Evolutionary conservation across 2,888 invertebrate species (phyloP).

Genomic region (Sympetrum striolatum): DNA sequence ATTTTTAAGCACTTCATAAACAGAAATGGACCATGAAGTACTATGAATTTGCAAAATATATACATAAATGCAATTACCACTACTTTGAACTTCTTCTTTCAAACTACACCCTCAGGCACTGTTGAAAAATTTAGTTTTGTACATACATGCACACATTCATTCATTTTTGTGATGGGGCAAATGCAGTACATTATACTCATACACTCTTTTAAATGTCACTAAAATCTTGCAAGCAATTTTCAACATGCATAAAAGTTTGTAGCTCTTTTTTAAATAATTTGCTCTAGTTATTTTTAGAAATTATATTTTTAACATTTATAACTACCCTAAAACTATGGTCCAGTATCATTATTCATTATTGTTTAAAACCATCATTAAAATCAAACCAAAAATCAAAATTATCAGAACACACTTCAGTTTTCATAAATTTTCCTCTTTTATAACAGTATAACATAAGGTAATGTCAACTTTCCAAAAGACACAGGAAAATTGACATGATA

Average conservation of each 20-base stretch:
- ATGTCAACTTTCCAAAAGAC: not conserved
- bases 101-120: conserved; percentile 44
- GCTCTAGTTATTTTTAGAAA: not conserved
- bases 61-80: conserved; percentile 29
- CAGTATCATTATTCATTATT: not conserved
- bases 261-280: not conserved
- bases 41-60: conserved; percentile 31
- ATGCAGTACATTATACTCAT: not conserved
- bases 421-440: not conserved
- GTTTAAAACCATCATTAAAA: not conserved
- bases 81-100: conserved; percentile 40
- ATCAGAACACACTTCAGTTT: not conserved
- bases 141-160: conserved; percentile 24
- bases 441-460: not conserved
- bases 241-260: not conserved
- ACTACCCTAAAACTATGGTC: not conserved
- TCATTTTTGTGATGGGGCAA: conserved; percentile 3
- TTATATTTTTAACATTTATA: not conserved
- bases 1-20: conserved; percentile 24
- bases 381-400: not conserved
- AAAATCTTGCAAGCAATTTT: not conserved
- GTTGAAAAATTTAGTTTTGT: conserved; percentile 39
- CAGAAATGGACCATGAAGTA: conserved; percentile 8
- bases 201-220: not conserved
- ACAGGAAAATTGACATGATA: conserved; percentile 5